These are phyloP conservation scores for Suricata suricatta DNA, from an alignment of 2,113 vertebrate species.

Conservation along the genomic window DNA sequence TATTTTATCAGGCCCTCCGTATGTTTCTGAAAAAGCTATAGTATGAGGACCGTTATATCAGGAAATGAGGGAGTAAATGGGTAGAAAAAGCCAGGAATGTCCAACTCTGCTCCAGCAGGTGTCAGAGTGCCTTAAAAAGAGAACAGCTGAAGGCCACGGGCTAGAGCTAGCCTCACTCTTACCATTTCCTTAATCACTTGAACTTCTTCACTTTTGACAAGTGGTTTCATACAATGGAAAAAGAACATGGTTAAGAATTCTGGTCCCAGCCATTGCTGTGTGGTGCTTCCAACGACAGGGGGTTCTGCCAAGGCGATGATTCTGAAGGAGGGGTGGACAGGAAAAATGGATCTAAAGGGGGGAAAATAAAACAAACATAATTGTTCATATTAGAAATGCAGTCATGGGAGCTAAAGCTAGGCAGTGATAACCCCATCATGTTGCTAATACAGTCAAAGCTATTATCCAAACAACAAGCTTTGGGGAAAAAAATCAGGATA, in stretches of 20 bases:
- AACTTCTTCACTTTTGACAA: constrained; percentile 91
- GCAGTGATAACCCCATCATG: not conserved
- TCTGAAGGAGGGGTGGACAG: constrained; percentile 95
- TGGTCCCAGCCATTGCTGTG: constrained; percentile 95
- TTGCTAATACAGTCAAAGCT: not conserved
- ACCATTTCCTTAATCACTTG: constrained; percentile 92
- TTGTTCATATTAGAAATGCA: not conserved
- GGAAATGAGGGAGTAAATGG: not conserved
- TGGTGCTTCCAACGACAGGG: constrained; percentile 88
- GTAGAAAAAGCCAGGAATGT: constrained; percentile 8
- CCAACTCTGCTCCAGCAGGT: not conserved
- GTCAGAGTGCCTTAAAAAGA: not conserved
- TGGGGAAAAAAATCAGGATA: not conserved
- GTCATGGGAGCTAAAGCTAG: not conserved
- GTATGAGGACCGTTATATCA: not conserved
- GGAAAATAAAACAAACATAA: constrained; percentile 5
- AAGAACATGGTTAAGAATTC: constrained; percentile 97
- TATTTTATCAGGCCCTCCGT: not conserved
- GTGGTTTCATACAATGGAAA: constrained; percentile 91
- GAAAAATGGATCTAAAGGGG: constrained; percentile 89
- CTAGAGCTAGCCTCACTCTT: constrained; percentile 69
- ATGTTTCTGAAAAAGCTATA: not conserved
- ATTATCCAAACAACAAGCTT: constrained; percentile 2
- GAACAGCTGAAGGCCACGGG: not conserved
- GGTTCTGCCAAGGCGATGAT: constrained; percentile 96